Evolutionary conservation across 37 sponge, comb jelly and placozoan genomes (phyloP).

Genomic region (Haliclona indistincta): DNA sequence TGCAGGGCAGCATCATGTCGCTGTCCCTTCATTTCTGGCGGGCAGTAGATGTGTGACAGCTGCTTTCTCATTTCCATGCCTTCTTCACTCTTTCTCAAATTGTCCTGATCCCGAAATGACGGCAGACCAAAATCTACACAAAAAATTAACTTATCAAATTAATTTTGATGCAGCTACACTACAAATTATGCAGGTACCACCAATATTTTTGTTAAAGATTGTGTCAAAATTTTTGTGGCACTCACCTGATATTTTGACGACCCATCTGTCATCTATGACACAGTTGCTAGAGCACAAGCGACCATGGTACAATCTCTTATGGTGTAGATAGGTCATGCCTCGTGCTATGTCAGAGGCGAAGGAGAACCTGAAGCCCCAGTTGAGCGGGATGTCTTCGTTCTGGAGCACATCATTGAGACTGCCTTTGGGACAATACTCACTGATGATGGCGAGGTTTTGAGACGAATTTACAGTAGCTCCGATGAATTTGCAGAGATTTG

Average conservation of each 20-base stretch:
- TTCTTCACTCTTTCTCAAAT: too few relatives aligned
- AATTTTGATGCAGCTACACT: not conserved
- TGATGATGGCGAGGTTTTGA: constrained; percentile 60
- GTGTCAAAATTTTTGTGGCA: too few relatives aligned
- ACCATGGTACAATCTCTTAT: constrained; percentile 65
- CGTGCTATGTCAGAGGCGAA: constrained; percentile 87
- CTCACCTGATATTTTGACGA: constrained; percentile 85
- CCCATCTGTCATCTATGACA: constrained; percentile 91
- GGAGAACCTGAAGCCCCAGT: constrained; percentile 90
- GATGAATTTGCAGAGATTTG: constrained; percentile 87
- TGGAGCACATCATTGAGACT: constrained; percentile 90
- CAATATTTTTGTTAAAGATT: not conserved
- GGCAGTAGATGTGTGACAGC: constrained; percentile 41
- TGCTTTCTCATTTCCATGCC: too few relatives aligned
- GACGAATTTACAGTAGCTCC: constrained; percentile 61
- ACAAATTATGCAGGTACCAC: not conserved
- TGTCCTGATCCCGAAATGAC: constrained; percentile 9
- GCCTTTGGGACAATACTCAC: constrained; percentile 92
- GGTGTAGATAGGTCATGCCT: constrained; percentile 83
- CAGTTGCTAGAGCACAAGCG: constrained; percentile 85
- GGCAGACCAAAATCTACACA: constrained; percentile 67
- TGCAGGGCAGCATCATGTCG: not conserved
- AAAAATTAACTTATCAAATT: not conserved
- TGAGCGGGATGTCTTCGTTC: constrained; percentile 91
- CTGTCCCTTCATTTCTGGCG: constrained; percentile 51